phyloP scores from a whole-genome alignment of 2,888 invertebrate genomes.

The Syrphus vitripennis region DNA sequence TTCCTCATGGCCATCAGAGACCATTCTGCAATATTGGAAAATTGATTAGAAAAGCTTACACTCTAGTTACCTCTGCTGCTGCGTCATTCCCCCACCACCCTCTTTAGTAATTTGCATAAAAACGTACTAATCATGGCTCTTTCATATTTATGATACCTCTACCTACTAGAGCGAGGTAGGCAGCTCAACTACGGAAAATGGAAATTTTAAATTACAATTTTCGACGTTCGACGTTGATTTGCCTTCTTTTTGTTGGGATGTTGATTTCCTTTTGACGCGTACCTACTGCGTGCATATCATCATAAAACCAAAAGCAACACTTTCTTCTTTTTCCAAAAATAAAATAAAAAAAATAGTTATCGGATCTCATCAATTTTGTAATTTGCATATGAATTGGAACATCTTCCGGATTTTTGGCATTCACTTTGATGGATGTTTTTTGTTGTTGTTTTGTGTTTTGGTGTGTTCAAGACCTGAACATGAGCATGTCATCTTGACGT shows the following conservation, averaged over 20 bases:
- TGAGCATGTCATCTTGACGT: conserved; percentile 2
- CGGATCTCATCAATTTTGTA: conserved; percentile 15
- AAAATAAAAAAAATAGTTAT: not conserved
- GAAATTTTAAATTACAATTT: not conserved
- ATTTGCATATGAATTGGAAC: conserved; percentile 51
- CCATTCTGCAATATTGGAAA: not conserved
- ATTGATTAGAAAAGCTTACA: not conserved
- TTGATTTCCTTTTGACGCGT: not conserved
- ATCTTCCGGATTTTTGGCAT: conserved; percentile 34
- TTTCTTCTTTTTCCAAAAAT: not conserved
- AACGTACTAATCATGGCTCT: not conserved
- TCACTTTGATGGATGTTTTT: conserved; percentile 2
- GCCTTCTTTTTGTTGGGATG: not conserved
- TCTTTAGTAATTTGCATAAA: not conserved
- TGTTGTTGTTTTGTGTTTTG: not conserved
- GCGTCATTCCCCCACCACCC: not conserved
- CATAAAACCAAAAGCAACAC: not conserved
- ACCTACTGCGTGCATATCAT: not conserved
- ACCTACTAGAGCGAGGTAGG: not conserved
- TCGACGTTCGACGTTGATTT: not conserved
- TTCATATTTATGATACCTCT: not conserved
- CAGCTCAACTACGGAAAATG: not conserved
- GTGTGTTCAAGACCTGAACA: not conserved
- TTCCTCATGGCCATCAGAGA: not conserved
- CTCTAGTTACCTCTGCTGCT: not conserved